Evolutionary conservation across 2,888 invertebrate species (phyloP).

Genomic region (Theretra japonica): DNA sequence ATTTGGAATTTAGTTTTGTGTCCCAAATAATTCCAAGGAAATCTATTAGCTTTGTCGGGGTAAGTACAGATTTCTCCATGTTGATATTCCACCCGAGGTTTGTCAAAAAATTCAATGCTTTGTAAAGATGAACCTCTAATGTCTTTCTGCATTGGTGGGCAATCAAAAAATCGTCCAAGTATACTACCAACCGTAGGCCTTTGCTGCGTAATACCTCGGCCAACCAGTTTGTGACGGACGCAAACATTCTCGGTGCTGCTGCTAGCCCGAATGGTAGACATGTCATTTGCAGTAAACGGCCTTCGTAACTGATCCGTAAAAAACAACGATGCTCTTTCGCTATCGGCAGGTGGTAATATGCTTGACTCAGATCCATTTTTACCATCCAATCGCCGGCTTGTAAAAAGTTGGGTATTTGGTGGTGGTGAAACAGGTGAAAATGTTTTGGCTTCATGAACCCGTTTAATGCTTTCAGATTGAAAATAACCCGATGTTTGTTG

Average conservation of each 20-base stretch:
- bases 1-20: background rate
- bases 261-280: constrained; percentile 2
- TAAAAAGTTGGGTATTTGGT: background rate
- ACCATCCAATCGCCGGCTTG: background rate
- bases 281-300: background rate
- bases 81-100: background rate
- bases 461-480: background rate
- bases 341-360: background rate
- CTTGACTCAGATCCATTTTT: background rate
- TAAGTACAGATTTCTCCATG: background rate
- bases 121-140: background rate
- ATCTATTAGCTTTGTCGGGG: background rate
- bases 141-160: background rate
- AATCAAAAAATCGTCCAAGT: background rate
- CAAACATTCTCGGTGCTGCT: background rate
- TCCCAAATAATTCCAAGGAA: background rate
- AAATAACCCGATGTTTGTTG: background rate
- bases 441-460: background rate
- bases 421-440: background rate
- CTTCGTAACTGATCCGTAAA: background rate
- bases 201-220: background rate
- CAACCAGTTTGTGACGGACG: background rate
- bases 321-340: background rate
- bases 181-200: background rate
- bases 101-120: background rate